Conservation (phyloP, 2,797 vertebrate genomes). For the Echiichthys vipera region DNA sequence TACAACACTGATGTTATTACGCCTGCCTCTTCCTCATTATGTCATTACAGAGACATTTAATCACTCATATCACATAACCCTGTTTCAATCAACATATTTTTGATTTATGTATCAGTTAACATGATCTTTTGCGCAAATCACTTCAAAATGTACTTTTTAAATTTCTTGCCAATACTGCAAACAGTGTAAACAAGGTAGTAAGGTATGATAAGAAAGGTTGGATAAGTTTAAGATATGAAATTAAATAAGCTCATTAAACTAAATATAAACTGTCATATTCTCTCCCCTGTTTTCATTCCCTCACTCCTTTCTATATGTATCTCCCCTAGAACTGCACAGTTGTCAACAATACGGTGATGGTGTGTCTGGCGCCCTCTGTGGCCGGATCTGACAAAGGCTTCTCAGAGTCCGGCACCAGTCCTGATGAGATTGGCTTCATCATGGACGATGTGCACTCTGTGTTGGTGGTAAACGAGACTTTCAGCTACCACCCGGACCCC, state of each 20-base stretch:
- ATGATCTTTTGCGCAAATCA: background rate
- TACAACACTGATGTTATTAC: conserved; percentile 72
- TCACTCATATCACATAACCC: conserved; percentile 56
- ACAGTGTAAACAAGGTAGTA: background rate
- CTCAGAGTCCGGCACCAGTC: conserved; percentile 89
- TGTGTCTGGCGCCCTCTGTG: conserved; percentile 94
- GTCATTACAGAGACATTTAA: conserved; percentile 66
- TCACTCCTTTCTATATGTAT: too few relatives aligned
- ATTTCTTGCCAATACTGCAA: background rate
- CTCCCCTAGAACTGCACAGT: conserved; percentile 92
- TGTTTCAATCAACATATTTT: conserved; percentile 26
- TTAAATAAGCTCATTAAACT: background rate
- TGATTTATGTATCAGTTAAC: conserved; percentile 3
- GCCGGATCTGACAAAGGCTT: conserved; percentile 85
- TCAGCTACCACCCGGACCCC: conserved; percentile 94
- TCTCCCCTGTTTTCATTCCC: background rate
- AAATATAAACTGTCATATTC: background rate
- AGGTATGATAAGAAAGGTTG: too few relatives aligned
- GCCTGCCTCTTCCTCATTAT: conserved; percentile 66
- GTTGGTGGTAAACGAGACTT: conserved; percentile 93
- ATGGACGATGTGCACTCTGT: conserved; percentile 95
- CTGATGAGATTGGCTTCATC: conserved; percentile 95
- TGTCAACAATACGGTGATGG: conserved; percentile 95
- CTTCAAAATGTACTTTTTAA: background rate
- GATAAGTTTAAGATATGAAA: background rate